Percentiles rank a stretch among this genome's conserved stretches.
phyloP scores from a whole-genome alignment of 1,140 invertebrate genomes.

The Samia ricini region DNA sequence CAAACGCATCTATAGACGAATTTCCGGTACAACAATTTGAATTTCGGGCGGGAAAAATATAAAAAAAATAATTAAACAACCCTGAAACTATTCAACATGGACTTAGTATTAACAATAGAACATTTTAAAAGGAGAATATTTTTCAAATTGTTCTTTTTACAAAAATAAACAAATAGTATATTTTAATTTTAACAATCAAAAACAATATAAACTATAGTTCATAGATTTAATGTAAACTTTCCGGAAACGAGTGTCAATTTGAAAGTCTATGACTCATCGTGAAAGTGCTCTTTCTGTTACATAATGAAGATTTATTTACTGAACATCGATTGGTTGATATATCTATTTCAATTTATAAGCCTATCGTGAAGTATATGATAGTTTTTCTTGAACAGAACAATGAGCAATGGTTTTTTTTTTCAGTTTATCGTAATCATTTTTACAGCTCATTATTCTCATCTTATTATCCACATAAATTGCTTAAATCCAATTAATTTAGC shows the following conservation, averaged over 20 bases:
- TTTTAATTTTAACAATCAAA: conserved; percentile 22
- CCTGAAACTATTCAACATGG: not conserved
- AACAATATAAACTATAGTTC: conserved; percentile 31
- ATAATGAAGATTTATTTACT: conserved; percentile 21
- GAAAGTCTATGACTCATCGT: conserved; percentile 69
- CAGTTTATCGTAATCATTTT: too few species aligned
- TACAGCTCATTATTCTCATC: too few species aligned
- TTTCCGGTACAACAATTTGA: conserved; percentile 73
- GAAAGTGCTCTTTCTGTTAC: conserved; percentile 52
- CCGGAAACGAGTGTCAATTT: conserved; percentile 73
- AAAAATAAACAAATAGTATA: conserved; percentile 34
- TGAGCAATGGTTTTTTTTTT: too few species aligned
- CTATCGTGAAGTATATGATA: conserved; percentile 30
- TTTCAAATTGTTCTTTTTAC: conserved; percentile 24
- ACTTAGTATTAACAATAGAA: not conserved
- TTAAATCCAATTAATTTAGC: too few species aligned
- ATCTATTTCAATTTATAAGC: conserved; percentile 14
- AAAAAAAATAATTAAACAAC: not conserved
- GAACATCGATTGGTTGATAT: conserved; percentile 35
- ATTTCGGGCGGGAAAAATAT: conserved; percentile 59
- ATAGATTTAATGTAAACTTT: conserved; percentile 42
- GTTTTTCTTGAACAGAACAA: not conserved
- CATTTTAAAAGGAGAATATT: not conserved
- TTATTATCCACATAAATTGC: too few species aligned
- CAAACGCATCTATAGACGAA: conserved; percentile 77